Conservation (phyloP, 1,140 invertebrate genomes). For the Drosophila burlai region DNA sequence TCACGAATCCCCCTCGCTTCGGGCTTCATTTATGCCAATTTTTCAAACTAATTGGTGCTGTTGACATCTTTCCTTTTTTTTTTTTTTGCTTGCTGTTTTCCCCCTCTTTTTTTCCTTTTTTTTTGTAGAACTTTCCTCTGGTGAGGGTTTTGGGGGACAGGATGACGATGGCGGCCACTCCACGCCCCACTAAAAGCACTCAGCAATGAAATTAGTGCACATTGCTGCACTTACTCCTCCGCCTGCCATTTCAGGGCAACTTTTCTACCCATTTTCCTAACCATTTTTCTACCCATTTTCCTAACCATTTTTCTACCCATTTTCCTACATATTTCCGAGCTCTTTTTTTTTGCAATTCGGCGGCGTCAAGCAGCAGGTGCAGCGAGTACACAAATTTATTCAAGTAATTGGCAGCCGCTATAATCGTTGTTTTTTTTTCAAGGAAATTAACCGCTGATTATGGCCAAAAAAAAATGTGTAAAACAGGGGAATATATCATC, state of each 20-base stretch:
- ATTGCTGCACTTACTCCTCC: constrained; percentile 64
- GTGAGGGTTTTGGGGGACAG: neutral
- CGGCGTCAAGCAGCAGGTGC: constrained; percentile 24
- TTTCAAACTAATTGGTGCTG: constrained; percentile 82
- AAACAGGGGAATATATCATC: too few relatives aligned
- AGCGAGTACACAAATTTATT: constrained; percentile 36
- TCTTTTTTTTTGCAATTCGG: constrained; percentile 1
- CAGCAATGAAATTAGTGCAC: constrained; percentile 82
- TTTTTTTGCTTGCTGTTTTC: constrained; percentile 1
- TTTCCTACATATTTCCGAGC: neutral
- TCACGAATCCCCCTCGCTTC: constrained; percentile 31
- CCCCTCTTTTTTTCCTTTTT: constrained; percentile 7
- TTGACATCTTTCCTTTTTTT: constrained; percentile 69
- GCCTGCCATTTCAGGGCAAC: constrained; percentile 25
- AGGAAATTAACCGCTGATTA: neutral
- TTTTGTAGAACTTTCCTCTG: constrained; percentile 42
- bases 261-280: constrained; percentile 1
- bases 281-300: neutral
- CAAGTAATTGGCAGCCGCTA: constrained; percentile 34
- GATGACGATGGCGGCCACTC: constrained; percentile 3
- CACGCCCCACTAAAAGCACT: constrained; percentile 73
- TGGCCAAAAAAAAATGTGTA: neutral
- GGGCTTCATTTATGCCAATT: constrained; percentile 83
- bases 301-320: constrained; percentile 4
- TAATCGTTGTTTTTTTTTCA: constrained; percentile 14